Percentiles rank a stretch among this genome's conserved stretches.
These are phyloP conservation scores for Didymodactylos carnosus DNA, from an alignment of 2,888 invertebrate species.

Conservation along the genomic window DNA sequence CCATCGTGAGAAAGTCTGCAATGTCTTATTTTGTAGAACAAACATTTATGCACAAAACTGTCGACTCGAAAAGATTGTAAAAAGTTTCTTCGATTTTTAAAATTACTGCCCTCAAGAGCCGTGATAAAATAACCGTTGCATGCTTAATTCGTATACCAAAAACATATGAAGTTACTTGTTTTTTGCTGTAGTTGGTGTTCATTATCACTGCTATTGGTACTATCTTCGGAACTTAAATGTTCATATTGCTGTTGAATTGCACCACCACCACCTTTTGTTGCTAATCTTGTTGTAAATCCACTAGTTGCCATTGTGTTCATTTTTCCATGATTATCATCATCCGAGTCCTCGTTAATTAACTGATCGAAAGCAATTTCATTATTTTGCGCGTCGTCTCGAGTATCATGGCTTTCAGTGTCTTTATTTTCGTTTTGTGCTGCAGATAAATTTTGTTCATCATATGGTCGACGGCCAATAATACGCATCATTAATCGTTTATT, in stretches of 20 bases:
- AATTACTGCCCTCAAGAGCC: too few relatives aligned
- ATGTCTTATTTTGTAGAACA: too few relatives aligned
- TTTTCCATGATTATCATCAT: not conserved
- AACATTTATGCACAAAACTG: too few relatives aligned
- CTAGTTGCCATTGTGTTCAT: not conserved
- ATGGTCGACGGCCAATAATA: not conserved
- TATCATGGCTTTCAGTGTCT: not conserved
- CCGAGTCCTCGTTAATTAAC: not conserved
- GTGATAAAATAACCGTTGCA: too few relatives aligned
- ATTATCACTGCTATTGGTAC: not conserved
- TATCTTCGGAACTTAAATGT: too few relatives aligned
- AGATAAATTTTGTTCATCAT: not conserved
- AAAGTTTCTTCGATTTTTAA: too few relatives aligned
- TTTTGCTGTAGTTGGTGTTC: too few relatives aligned
- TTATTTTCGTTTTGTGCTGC: not conserved
- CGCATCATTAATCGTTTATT: not conserved
- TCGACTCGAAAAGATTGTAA: too few relatives aligned
- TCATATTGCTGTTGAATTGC: conserved; percentile 1
- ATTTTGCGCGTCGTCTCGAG: not conserved
- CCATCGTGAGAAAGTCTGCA: too few relatives aligned
- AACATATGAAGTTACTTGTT: too few relatives aligned
- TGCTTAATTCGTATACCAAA: too few relatives aligned
- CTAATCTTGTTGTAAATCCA: not conserved
- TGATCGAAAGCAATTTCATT: not conserved
- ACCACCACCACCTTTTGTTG: not conserved